Evolutionary conservation across 2,113 vertebrate genomes (phyloP), one percentile per base, ranked within the genome.

Genomic region (Artemisiospiza belli): DNA sequence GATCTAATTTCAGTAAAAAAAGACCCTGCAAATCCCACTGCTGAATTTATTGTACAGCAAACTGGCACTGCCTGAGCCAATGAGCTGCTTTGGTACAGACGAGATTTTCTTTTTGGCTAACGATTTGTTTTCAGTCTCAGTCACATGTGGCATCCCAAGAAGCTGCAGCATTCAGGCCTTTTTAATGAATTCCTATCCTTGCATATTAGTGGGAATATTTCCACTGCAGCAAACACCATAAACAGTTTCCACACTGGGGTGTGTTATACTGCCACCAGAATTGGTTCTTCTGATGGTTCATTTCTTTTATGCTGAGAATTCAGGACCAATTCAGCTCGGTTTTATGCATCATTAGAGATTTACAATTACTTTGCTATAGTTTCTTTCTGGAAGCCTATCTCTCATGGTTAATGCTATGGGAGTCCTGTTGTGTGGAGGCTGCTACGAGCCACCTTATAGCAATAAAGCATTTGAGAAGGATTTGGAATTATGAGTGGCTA

Each of bases 281-380:
- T 95, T 95, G 93, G 93, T 95, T 96, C 93, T 94, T 97, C 95
- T 75, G 95, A 95, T 95, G 95, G 89, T 95, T 97, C 94, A 96
- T 97, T 97, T 97, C 92, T 96, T 96, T 97, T 95, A 87, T 92
- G 96, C 94, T 92, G 95, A 95, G 93, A 95, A 96, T 95, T 97
- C 93, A 85, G 93, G 95, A 67, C 95, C 95, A 94, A 97, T 97
- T 96, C 93, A 93, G 92, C 88, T 92, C 35, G 66, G 90, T 94
- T 97, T 97, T 97, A 97, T 97, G 97, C 96, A 97, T 97, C 97
- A 97, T 96, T 98, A 97, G 96, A 97, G 93, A 96, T 95, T 97
- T 87, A 97, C 97, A 97, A 97, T 97, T 97, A 97, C 96, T 96
- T 92, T 92, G 96, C 96, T 96, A 96, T 94, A 95, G 96, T 97